A percentile compares a stretch with the other conserved stretches of the same genome.
Evolutionary conservation across 2,113 vertebrate genomes (phyloP).

Genomic region (Strix uralensis): DNA sequence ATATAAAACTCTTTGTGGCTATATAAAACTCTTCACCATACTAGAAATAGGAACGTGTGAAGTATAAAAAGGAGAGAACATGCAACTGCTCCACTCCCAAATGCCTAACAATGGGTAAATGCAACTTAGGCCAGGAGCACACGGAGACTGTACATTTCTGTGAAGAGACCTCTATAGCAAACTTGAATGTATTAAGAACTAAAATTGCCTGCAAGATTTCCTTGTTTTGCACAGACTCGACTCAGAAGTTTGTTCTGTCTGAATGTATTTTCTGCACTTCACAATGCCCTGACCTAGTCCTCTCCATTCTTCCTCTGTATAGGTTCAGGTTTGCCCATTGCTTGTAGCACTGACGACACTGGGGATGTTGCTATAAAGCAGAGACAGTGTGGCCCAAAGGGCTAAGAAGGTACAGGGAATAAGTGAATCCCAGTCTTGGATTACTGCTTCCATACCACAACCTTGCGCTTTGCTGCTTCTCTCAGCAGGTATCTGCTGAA

Average conservation of each 20-base stretch:
- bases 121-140: accelerated
- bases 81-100: background rate
- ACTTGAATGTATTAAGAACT: background rate
- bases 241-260: background rate
- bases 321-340: background rate
- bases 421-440: background rate
- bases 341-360: background rate
- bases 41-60: background rate
- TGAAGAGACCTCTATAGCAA: background rate
- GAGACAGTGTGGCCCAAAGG: background rate
- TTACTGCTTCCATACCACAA: background rate
- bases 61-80: background rate
- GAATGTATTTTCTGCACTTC: background rate
- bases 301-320: background rate
- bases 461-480: accelerated
- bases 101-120: background rate
- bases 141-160: background rate
- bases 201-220: background rate
- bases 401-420: background rate
- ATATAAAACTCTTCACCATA: background rate
- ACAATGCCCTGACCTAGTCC: background rate
- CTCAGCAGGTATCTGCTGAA: background rate
- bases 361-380: background rate
- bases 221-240: background rate
- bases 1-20: constrained; percentile 5